Base-by-base conservation (phyloP, 1,140 invertebrate species). In the Homarus americanus region DNA sequence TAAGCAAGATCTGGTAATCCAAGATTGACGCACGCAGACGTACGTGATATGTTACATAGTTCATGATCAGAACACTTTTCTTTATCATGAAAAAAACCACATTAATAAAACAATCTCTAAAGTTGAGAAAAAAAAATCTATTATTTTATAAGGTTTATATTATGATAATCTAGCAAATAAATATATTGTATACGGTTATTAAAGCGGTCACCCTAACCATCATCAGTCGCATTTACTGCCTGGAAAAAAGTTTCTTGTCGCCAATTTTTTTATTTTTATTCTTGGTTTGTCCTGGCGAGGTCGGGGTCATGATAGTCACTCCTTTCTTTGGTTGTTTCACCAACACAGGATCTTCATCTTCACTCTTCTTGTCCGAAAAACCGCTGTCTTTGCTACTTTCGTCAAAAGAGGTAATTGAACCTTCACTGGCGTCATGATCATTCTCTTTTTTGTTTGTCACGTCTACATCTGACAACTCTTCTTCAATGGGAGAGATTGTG, bases 401-500 rank as follows among this genome's bases (percentile, higher is more conserved):
- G 5, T n/a, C 58, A 9, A 2, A 2, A 24, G 28, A 7, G 58
- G 5, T 17, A 32, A 9, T 20, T 20, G 58, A 15, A 28, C 15
- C 58, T 38, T 40, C 24, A 28, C 87, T 53, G 7, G 32, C 24
- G n/a, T 38, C 44, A 5, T n/a, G 24, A 0, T 90, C 49, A 5
- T 34, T 36, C 49, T 34, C 36, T n/a, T 69, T 73, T 24, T 44
- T 44, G 58, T 4, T 44, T 24, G 36, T 12, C 36, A 3, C 24
- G 38, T 82, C 79, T 24, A 58, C 20, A 1, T 83, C 87, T 2
- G 87, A 83, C 34, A 83, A 79, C 32, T 79, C 73, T 44, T 69
- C 85, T 28, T 87, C 85, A n/a, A 90, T 83, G 80, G 69, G 79
- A 4, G 80, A 76, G 79, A 83, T 75, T 32, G 36, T n/a, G 69